These are phyloP conservation scores for Nyctibius bracteatus DNA, from an alignment of 2,113 vertebrate genomes.

Conservation along the genomic window DNA sequence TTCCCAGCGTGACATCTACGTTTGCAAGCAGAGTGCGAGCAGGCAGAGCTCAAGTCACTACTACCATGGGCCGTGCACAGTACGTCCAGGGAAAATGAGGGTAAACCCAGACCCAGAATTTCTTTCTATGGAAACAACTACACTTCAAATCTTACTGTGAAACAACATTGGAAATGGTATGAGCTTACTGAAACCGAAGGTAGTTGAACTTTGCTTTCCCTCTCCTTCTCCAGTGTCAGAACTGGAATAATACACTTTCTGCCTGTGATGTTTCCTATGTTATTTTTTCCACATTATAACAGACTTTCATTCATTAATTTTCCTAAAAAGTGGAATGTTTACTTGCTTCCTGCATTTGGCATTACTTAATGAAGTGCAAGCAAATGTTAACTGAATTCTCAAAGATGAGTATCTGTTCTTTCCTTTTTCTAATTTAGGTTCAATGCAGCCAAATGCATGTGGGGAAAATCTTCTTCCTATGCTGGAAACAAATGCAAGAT, in stretches of 20 bases:
- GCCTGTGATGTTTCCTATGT: background rate
- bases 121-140: background rate
- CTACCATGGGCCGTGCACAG: rapidly evolving
- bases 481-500: background rate
- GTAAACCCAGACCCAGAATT: background rate
- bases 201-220: background rate
- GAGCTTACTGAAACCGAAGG: background rate
- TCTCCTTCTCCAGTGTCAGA: background rate
- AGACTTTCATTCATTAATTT: background rate
- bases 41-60: background rate
- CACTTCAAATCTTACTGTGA: background rate
- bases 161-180: background rate
- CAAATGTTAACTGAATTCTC: slow-evolving; percentile 24
- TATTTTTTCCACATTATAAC: slow-evolving; percentile 3
- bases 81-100: background rate
- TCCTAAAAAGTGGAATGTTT: background rate
- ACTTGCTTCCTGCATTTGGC: slow-evolving; percentile 17
- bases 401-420: background rate
- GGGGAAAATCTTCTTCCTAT: background rate
- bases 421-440: slow-evolving; percentile 6
- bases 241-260: background rate
- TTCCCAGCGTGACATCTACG: rapidly evolving
- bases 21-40: background rate
- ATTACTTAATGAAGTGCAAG: background rate
- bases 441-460: background rate